These are phyloP conservation scores for Eristalinus sepulchralis DNA, from an alignment of 2,888 invertebrate species.

Conservation along the genomic window DNA sequence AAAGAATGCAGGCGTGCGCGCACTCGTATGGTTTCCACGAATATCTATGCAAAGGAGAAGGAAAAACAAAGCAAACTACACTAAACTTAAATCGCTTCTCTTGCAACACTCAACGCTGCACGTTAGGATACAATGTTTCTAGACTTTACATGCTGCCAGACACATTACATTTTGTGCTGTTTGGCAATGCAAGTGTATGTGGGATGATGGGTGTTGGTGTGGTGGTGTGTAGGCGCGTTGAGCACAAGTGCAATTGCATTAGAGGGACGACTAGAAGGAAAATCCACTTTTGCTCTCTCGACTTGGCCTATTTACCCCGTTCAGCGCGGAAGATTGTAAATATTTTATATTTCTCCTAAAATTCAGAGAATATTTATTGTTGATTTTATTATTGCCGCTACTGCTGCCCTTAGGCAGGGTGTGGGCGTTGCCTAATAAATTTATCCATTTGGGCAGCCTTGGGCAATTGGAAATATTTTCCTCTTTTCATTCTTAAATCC, in stretches of 20 bases:
- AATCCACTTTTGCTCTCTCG: conserved; percentile 50
- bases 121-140: conserved; percentile 51
- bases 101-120: conserved; percentile 41
- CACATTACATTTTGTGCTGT: conserved; percentile 36
- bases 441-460: neutral
- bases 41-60: conserved; percentile 21
- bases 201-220: conserved; percentile 38
- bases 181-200: conserved; percentile 17
- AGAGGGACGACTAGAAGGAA: conserved; percentile 24
- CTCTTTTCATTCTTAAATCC: neutral
- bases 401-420: neutral
- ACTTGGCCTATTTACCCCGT: conserved; percentile 68
- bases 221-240: conserved; percentile 32
- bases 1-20: conserved; percentile 63
- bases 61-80: neutral
- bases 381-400: neutral
- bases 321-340: conserved; percentile 5
- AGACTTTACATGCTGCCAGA: conserved; percentile 60
- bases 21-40: conserved; percentile 57
- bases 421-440: neutral
- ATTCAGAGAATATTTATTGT: neutral
- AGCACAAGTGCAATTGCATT: conserved; percentile 53
- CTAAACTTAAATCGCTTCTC: conserved; percentile 22
- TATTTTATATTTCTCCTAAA: neutral
- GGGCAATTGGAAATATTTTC: neutral